Percentiles rank a stretch among this genome's conserved stretches.
These are phyloP conservation scores for Salminus brasiliensis DNA, from an alignment of 2,113 vertebrate genomes.

Conservation along the genomic window DNA sequence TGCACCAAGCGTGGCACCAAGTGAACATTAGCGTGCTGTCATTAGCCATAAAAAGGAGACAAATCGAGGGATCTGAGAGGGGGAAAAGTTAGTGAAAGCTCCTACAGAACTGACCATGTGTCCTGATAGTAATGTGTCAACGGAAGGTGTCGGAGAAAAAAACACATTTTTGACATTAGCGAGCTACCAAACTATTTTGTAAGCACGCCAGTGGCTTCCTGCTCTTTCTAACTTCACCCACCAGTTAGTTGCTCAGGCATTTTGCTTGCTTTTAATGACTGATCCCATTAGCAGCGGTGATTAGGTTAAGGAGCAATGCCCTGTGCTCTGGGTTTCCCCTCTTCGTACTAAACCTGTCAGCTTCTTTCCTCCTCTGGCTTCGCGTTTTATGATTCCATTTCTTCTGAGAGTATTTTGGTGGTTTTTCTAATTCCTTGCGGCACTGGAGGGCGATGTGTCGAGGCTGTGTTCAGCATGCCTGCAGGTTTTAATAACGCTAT, in stretches of 20 bases:
- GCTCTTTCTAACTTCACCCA: conserved; percentile 31
- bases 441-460: conserved; percentile 60
- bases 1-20: conserved; percentile 64
- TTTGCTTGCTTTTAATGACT: conserved; percentile 32
- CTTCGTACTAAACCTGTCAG: conserved; percentile 29
- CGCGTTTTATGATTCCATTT: conserved; percentile 39
- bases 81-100: conserved; percentile 5
- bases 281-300: conserved; percentile 15
- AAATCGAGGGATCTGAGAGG: conserved; percentile 1
- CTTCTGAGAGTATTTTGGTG: conserved; percentile 19
- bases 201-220: not conserved
- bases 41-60: conserved; percentile 49
- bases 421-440: conserved; percentile 48
- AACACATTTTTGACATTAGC: not conserved
- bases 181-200: not conserved
- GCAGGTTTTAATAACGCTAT: conserved; percentile 92
- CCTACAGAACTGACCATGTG: not conserved
- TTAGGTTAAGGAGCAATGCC: conserved; percentile 26
- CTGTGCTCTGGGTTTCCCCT: conserved; percentile 7
- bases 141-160: not conserved
- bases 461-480: conserved; percentile 79
- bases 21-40: conserved; percentile 43
- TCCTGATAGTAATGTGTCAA: not conserved
- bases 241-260: not conserved
- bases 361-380: conserved; percentile 1